phyloP scores from a whole-genome alignment of 2,888 invertebrate genomes.

The Ctenicera cuprea region DNA sequence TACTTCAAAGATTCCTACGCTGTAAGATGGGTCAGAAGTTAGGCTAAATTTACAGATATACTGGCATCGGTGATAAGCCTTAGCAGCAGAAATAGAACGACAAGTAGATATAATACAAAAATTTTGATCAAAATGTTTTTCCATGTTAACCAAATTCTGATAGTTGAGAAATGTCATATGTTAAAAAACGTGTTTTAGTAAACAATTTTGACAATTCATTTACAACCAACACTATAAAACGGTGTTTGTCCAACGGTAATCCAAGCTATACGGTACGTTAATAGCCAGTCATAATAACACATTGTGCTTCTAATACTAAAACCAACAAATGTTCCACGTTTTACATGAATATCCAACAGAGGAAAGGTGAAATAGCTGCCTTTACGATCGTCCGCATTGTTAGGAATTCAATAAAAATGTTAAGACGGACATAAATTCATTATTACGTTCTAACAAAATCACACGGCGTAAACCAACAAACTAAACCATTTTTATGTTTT shows the following conservation, averaged over 20 bases:
- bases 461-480: constrained; percentile 53
- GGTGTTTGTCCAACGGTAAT: constrained; percentile 27
- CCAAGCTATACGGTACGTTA: constrained; percentile 33
- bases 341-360: constrained; percentile 37
- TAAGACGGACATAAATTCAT: constrained; percentile 51
- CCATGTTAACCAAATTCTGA: too few relatives aligned
- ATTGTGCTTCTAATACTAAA: constrained; percentile 45
- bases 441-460: constrained; percentile 52
- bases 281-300: constrained; percentile 41
- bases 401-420: constrained; percentile 52
- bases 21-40: too few relatives aligned
- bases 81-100: too few relatives aligned
- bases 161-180: too few relatives aligned
- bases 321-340: constrained; percentile 50
- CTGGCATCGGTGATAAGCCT: too few relatives aligned
- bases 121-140: too few relatives aligned
- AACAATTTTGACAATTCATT: not conserved
- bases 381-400: constrained; percentile 53
- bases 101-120: too few relatives aligned
- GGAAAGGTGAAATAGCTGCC: constrained; percentile 45
- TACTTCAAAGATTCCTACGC: too few relatives aligned
- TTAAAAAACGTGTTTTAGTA: not conserved
- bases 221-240: constrained; percentile 13
- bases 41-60: too few relatives aligned
- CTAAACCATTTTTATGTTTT: constrained; percentile 51